Conservation (phyloP, 2,797 vertebrate genomes). For the Girardinus metallicus region DNA sequence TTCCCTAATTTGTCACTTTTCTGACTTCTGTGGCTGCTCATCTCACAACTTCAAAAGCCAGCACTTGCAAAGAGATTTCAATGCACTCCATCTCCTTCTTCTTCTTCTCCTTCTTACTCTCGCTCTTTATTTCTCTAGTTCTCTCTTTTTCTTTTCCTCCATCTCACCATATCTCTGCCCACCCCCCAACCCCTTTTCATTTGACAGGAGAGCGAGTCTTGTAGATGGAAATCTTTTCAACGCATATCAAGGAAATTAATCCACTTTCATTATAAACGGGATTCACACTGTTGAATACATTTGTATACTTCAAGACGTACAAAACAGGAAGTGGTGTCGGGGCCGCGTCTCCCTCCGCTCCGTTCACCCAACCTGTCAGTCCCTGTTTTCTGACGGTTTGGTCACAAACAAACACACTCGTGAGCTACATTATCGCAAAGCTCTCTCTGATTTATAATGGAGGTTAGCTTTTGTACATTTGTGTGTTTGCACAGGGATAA, state of each 20-base stretch:
- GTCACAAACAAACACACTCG: constrained; percentile 46
- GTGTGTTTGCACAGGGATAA: constrained; percentile 29
- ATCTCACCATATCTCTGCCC: constrained; percentile 57
- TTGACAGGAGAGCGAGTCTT: constrained; percentile 74
- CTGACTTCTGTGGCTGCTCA: constrained; percentile 80
- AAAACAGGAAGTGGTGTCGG: constrained; percentile 75
- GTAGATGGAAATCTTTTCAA: constrained; percentile 78
- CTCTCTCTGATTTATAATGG: constrained; percentile 42
- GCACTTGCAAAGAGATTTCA: constrained; percentile 77
- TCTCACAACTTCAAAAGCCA: constrained; percentile 80
- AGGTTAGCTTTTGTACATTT: constrained; percentile 28
- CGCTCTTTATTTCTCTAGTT: constrained; percentile 60
- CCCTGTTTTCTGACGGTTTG: constrained; percentile 64
- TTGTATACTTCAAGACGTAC: constrained; percentile 80
- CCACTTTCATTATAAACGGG: constrained; percentile 75
- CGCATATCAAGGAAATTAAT: constrained; percentile 79
- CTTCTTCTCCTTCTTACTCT: constrained; percentile 49
- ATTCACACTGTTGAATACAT: constrained; percentile 76
- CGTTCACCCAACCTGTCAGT: constrained; percentile 65
- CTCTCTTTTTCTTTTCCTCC: constrained; percentile 43
- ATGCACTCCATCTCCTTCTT: constrained; percentile 51
- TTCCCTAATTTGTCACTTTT: constrained; percentile 84
- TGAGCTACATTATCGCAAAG: not conserved
- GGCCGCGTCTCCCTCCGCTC: constrained; percentile 66
- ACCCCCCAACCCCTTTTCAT: constrained; percentile 56